phyloP scores from a whole-genome alignment of 2,888 invertebrate genomes.

The Ennomos fuscantarius region DNA sequence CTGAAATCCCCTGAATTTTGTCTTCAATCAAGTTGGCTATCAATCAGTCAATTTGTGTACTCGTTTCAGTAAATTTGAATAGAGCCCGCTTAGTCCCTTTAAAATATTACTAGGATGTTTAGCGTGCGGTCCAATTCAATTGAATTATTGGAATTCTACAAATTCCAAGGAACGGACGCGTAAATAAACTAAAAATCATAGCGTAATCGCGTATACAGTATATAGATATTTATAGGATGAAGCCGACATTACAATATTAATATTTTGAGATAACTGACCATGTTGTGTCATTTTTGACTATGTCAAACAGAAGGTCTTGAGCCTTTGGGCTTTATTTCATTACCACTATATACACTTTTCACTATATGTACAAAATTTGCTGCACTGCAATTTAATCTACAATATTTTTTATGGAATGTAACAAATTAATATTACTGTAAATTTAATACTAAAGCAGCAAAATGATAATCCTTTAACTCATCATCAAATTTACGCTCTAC shows the following conservation, averaged over 20 bases:
- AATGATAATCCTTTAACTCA: slow-evolving; percentile 27
- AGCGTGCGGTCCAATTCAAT: too few species aligned
- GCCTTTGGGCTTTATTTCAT: slow-evolving; percentile 47
- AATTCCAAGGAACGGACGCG: too few species aligned
- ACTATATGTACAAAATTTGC: slow-evolving; percentile 74
- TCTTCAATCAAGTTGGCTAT: too few species aligned
- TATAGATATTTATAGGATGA: background rate
- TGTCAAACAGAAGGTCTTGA: slow-evolving; percentile 49
- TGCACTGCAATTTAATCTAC: slow-evolving; percentile 63
- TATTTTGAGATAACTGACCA: slow-evolving; percentile 37
- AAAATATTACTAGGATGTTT: too few species aligned
- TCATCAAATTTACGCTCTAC: slow-evolving; percentile 9
- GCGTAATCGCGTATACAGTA: too few species aligned
- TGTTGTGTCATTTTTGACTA: slow-evolving; percentile 45
- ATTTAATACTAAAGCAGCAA: slow-evolving; percentile 63
- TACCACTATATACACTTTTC: slow-evolving; percentile 74
- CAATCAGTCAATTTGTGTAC: too few species aligned
- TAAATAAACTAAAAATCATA: too few species aligned
- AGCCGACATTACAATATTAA: slow-evolving; percentile 29
- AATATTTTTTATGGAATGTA: slow-evolving; percentile 75
- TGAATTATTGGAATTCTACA: too few species aligned
- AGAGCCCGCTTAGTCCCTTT: too few species aligned
- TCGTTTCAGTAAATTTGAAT: too few species aligned
- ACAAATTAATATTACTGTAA: slow-evolving; percentile 58
- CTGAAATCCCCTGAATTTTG: too few species aligned